Conservation (phyloP, 2,797 vertebrate species). For the Premnoplex brunnescens region DNA sequence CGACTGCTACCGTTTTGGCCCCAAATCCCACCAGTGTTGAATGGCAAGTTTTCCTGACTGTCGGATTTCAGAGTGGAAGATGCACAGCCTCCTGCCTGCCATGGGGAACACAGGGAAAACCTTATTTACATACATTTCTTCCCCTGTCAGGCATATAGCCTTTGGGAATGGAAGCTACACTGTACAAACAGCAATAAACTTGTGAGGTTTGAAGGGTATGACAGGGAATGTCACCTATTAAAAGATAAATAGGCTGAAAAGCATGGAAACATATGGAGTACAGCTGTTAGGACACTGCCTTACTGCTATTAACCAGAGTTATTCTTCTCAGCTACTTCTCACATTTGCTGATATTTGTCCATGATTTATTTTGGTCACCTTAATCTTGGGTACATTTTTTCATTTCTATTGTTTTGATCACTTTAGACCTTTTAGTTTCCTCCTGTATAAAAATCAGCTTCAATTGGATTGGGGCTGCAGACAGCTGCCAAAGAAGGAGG, state of each 20-base stretch:
- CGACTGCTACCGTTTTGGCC: background rate
- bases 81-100: background rate
- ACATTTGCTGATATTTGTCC: background rate
- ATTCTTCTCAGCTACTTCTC: background rate
- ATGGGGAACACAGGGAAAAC: background rate
- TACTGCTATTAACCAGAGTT: background rate
- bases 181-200: constrained; percentile 2
- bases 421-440: background rate
- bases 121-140: background rate
- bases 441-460: background rate
- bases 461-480: background rate
- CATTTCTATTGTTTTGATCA: background rate
- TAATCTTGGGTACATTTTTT: background rate
- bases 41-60: background rate
- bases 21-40: background rate
- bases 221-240: background rate
- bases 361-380: background rate
- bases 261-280: background rate
- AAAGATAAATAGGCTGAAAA: constrained; percentile 11
- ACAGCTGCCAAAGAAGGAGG: background rate
- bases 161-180: background rate
- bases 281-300: background rate
- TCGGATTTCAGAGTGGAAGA: background rate
- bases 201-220: background rate
- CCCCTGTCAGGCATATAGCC: background rate